Base-by-base conservation (phyloP, 1,140 invertebrate species). In the Anadara kagoshimensis region DNA sequence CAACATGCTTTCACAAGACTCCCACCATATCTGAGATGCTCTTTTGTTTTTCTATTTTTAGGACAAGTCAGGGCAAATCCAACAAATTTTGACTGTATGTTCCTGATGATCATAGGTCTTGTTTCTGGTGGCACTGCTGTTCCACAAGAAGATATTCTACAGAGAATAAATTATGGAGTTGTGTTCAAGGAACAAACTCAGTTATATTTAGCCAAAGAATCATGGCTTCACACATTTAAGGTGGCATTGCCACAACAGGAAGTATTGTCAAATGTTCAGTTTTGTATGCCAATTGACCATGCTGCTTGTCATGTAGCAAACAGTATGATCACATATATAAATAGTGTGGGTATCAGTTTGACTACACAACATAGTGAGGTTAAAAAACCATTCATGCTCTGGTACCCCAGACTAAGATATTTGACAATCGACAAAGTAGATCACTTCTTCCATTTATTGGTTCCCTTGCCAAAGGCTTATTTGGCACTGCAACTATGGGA, bases 381-480 rank as follows among this genome's bases (percentile, higher is more conserved):
- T 0, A 24, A 8, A 61, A 47, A 22, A 16, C 7, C 45, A 62
- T 69, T 61, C 24, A 29, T 14, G 24, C 57, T 11, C 41, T 69
- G 14, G 43, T 69, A 18, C 67, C 67, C 14, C 24, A 69, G 16
- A 56, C 44, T 4, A 43, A 61, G 1, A 47, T 58, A n/a, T 57
- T 45, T 53, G 5, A 41, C 11, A 10, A n/a, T 16, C 24, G 61
- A 41, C 54, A 63, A 5, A 41, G 24, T 36, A 43, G 64, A 12
- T 56, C 71, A 41, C n/a, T 73, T 24, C 29, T 73, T 41, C 71
- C 64, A 18, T 73, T 73, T 47, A 62, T 68, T 26, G 64, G 71
- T 11, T 18, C 36, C n/a, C 24, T 73, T 14, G 43, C 41, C 18
- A 67, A 53, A 47, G 65, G 65, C 47, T 57, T 74, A 26, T 74